phyloP scores from a whole-genome alignment of 2,113 vertebrate genomes.

The Formicarius rufipectus region DNA sequence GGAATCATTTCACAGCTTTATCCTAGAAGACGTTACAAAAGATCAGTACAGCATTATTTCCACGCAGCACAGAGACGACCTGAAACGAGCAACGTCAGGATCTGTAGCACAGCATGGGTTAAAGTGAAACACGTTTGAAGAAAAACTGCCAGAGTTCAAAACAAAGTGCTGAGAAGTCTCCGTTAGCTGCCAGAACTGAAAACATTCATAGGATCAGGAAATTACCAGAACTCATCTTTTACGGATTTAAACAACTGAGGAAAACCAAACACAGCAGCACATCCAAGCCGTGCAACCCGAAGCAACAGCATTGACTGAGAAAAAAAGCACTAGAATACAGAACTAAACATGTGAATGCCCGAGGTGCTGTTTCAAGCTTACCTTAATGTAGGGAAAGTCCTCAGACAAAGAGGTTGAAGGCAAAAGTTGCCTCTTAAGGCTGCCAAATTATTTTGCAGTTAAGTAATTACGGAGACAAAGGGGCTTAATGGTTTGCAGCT shows the following conservation, averaged over 20 bases:
- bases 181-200: not conserved
- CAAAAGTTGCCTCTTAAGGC: not conserved
- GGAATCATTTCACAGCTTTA: not conserved
- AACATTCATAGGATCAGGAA: not conserved
- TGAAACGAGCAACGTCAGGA: not conserved
- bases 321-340: not conserved
- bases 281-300: not conserved
- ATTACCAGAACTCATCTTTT: not conserved
- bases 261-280: not conserved
- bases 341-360: rapidly evolving
- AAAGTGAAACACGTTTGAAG: not conserved
- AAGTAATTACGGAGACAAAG: not conserved
- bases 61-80: not conserved
- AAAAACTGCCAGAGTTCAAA: not conserved
- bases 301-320: not conserved
- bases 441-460: not conserved
- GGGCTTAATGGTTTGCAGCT: not conserved
- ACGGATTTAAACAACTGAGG: not conserved
- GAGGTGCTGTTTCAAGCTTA: not conserved
- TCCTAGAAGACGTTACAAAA: not conserved
- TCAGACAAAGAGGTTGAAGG: not conserved
- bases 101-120: not conserved
- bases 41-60: not conserved
- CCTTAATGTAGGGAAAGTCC: not conserved
- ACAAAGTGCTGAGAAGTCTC: not conserved